Percentiles rank a stretch among this genome's conserved stretches.
phyloP scores from a whole-genome alignment of 2,888 invertebrate genomes.

The Anoncus sp. region DNA sequence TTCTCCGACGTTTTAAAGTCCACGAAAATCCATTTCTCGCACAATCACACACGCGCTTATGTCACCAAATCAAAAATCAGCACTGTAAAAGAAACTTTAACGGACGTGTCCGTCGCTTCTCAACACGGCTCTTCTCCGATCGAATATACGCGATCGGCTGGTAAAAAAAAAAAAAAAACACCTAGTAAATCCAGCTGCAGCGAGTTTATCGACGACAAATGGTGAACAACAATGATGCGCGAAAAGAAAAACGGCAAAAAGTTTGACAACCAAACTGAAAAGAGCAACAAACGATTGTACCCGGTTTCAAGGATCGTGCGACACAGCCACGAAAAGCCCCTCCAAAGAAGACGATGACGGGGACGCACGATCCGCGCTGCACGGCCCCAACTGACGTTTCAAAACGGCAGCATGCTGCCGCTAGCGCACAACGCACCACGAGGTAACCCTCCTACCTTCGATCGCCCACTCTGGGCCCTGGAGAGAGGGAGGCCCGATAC shows the following conservation, averaged over 20 bases:
- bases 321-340: no score
- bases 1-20: neutral
- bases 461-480: constrained; percentile 21
- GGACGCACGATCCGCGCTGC: constrained; percentile 56
- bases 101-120: constrained; percentile 24
- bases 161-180: neutral
- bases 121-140: constrained; percentile 6
- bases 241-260: neutral
- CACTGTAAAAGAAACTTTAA: neutral
- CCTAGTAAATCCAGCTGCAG: neutral
- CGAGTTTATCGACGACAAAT: neutral
- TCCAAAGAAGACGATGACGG: constrained; percentile 11
- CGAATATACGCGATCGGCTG: neutral
- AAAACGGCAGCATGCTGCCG: constrained; percentile 70
- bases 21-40: no score
- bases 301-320: constrained; percentile 13
- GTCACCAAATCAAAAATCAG: neutral
- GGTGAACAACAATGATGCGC: neutral
- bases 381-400: constrained; percentile 65
- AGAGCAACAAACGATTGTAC: constrained; percentile 5
- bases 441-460: constrained; percentile 54
- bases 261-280: neutral
- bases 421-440: constrained; percentile 66
- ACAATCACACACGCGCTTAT: neutral
- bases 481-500: neutral